Evolutionary conservation across 2,888 invertebrate species (phyloP).

Genomic region (Xestia sexstrigata): DNA sequence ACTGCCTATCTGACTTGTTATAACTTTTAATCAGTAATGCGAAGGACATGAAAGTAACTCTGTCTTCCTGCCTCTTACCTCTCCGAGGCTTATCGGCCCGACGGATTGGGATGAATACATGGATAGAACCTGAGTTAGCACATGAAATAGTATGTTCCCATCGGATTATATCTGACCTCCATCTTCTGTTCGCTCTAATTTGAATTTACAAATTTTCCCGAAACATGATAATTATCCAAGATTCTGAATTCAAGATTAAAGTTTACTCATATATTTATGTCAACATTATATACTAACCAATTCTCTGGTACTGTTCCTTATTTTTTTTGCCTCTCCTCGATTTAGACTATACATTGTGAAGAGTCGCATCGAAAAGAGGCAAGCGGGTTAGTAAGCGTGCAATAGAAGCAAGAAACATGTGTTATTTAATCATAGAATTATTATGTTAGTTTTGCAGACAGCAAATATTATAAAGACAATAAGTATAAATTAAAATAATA

Average conservation of each 20-base stretch:
- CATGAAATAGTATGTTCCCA: too few species aligned
- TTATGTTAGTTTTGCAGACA: too few species aligned
- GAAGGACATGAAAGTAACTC: too few species aligned
- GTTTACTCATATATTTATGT: background rate
- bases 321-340: constrained; percentile 81
- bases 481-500: too few species aligned
- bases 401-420: constrained; percentile 76
- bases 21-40: too few species aligned
- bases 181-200: background rate
- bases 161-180: too few species aligned
- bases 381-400: constrained; percentile 84
- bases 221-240: background rate
- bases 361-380: constrained; percentile 65
- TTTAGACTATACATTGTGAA: constrained; percentile 72
- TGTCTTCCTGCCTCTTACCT: too few species aligned
- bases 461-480: too few species aligned
- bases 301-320: constrained; percentile 89
- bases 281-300: constrained; percentile 87
- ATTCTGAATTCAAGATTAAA: background rate
- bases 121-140: too few species aligned
- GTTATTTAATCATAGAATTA: constrained; percentile 60
- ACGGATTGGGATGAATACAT: too few species aligned
- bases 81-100: too few species aligned
- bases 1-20: too few species aligned
- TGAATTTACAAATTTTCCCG: background rate